A percentile compares a stretch with the other conserved stretches of the same genome.
These are phyloP conservation scores for Brachionus rotundiformis DNA, from an alignment of 1,140 invertebrate species.

Conservation along the genomic window DNA sequence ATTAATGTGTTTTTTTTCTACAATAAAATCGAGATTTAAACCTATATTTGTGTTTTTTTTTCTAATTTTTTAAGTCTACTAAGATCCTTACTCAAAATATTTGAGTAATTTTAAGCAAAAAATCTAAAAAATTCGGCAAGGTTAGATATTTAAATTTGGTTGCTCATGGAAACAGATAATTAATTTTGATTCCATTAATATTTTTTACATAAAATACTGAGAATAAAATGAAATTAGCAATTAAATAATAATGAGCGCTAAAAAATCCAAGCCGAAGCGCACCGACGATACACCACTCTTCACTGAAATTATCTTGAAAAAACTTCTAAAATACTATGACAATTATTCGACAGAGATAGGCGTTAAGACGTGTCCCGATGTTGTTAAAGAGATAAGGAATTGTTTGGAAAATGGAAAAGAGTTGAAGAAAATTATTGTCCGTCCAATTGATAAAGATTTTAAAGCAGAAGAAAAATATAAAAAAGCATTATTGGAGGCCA, in stretches of 20 bases:
- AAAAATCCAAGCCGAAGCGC: constrained; percentile 25
- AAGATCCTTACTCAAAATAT: background rate
- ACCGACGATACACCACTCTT: background rate
- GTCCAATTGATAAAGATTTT: constrained; percentile 32
- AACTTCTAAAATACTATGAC: constrained; percentile 42
- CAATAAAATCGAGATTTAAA: background rate
- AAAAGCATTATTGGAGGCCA: constrained; percentile 34
- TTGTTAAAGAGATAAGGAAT: background rate
- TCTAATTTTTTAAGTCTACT: background rate
- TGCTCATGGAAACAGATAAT: constrained; percentile 39
- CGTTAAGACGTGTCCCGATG: constrained; percentile 18
- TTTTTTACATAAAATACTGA: background rate
- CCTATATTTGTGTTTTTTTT: background rate
- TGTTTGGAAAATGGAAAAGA: constrained; percentile 38
- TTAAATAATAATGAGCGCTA: constrained; percentile 39
- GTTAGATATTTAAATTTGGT: constrained; percentile 1
- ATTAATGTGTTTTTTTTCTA: background rate
- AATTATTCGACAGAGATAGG: background rate
- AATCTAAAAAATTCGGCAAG: background rate
- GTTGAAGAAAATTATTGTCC: constrained; percentile 21
- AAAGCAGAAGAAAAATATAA: constrained; percentile 40
- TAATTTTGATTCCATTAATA: constrained; percentile 23
- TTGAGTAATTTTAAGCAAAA: background rate
- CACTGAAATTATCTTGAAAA: constrained; percentile 25
- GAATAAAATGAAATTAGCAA: background rate